These are phyloP conservation scores for Nasonovia ribisnigri DNA, from an alignment of 2,888 invertebrate genomes.

Conservation along the genomic window DNA sequence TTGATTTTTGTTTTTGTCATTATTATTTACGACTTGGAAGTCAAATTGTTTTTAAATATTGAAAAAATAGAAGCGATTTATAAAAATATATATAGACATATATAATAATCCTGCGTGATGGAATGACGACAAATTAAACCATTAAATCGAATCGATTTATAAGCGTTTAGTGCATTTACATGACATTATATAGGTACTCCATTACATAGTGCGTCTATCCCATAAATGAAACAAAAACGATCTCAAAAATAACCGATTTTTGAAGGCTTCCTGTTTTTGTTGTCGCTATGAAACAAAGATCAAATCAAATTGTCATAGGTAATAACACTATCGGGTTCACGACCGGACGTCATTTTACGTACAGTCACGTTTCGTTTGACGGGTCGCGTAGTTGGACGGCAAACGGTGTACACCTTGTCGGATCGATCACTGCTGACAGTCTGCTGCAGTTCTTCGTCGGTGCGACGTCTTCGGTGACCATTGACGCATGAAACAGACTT, in stretches of 20 bases:
- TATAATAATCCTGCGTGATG: neutral
- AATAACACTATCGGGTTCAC: neutral
- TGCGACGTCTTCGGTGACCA: neutral
- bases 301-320: neutral
- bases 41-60: neutral
- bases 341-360: conserved; percentile 23
- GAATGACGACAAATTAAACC: too few relatives aligned
- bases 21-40: neutral
- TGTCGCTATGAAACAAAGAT: neutral
- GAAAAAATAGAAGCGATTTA: neutral
- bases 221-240: neutral
- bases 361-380: conserved; percentile 32
- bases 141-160: neutral
- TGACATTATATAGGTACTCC: neutral
- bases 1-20: neutral
- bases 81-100: neutral
- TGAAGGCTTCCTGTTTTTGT: neutral
- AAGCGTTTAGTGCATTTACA: neutral
- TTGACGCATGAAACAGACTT: conserved; percentile 42
- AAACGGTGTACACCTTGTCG: conserved; percentile 30
- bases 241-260: neutral
- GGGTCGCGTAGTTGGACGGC: conserved; percentile 1
- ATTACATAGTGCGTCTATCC: neutral
- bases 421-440: neutral
- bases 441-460: neutral